These are phyloP conservation scores for Petrocephalus schoutedeni DNA, from an alignment of 2,797 vertebrate species.

Conservation along the genomic window DNA sequence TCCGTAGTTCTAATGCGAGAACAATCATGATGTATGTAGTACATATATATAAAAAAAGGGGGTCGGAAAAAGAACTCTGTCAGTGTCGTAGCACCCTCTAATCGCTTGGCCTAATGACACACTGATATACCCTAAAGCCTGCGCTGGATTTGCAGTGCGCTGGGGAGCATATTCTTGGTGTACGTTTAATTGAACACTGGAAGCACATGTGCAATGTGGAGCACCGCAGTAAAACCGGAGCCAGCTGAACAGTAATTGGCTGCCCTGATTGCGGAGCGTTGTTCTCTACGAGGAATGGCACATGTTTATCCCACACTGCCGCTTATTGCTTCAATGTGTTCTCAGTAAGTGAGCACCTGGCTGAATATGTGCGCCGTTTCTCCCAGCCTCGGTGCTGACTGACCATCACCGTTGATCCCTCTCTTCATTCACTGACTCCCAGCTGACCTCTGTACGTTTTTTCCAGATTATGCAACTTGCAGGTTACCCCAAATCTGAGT, in stretches of 20 bases:
- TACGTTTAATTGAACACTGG: conserved; percentile 16
- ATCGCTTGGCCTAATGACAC: conserved; percentile 17
- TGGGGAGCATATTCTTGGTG: background rate
- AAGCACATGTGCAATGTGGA: conserved; percentile 24
- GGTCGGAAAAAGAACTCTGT: background rate
- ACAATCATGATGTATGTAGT: background rate
- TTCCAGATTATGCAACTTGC: conserved; percentile 8
- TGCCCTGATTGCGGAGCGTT: conserved; percentile 28
- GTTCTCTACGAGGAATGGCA: conserved; percentile 11
- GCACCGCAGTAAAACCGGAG: background rate
- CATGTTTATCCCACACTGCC: conserved; percentile 19
- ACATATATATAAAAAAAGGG: no score
- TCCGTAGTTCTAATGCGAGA: background rate
- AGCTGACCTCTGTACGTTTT: conserved; percentile 18
- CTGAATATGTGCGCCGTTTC: conserved; percentile 28
- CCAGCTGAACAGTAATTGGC: conserved; percentile 28
- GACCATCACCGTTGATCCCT: background rate
- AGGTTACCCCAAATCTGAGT: conserved; percentile 8
- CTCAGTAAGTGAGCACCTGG: conserved; percentile 40
- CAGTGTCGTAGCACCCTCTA: conserved; percentile 26
- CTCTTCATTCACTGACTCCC: background rate
- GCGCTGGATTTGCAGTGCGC: background rate
- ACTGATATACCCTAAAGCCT: conserved; percentile 19
- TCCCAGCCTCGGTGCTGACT: background rate
- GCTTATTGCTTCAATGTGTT: conserved; percentile 42